Evolutionary conservation across 2,888 invertebrate species (phyloP).

Genomic region (Tipula confusa): DNA sequence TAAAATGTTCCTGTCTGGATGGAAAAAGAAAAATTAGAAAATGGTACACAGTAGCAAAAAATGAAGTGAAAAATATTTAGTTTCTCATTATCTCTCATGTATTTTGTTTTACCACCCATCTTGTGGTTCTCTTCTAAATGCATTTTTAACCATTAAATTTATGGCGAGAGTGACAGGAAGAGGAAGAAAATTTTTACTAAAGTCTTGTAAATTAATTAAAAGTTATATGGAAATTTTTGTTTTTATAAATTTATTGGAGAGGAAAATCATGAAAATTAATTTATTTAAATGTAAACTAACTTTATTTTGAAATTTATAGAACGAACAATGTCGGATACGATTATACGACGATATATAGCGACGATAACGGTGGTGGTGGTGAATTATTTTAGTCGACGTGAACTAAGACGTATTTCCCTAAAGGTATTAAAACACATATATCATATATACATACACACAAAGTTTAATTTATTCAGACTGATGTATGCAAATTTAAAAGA

Average conservation of each 20-base stretch:
- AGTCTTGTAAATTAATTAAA: conserved; percentile 20
- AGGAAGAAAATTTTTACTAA: neutral
- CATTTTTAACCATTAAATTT: neutral
- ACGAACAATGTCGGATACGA: neutral
- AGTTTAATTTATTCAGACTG: no score
- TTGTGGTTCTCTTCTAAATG: neutral
- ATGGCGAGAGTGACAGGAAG: neutral
- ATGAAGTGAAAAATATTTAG: neutral
- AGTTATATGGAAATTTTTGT: no score
- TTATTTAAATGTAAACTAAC: neutral
- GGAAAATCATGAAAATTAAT: neutral
- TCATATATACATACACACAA: no score
- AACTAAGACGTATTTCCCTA: neutral
- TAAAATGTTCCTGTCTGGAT: neutral
- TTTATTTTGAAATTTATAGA: neutral
- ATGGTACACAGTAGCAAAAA: neutral
- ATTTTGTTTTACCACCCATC: neutral
- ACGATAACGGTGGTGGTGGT: neutral
- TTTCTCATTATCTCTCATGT: neutral
- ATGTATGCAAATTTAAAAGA: neutral
- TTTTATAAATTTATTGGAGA: neutral
- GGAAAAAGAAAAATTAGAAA: neutral
- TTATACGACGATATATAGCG: neutral
- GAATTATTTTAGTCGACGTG: neutral
- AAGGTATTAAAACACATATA: neutral